Evolutionary conservation across 2,113 vertebrate genomes (phyloP).

Genomic region (Helogale parvula): DNA sequence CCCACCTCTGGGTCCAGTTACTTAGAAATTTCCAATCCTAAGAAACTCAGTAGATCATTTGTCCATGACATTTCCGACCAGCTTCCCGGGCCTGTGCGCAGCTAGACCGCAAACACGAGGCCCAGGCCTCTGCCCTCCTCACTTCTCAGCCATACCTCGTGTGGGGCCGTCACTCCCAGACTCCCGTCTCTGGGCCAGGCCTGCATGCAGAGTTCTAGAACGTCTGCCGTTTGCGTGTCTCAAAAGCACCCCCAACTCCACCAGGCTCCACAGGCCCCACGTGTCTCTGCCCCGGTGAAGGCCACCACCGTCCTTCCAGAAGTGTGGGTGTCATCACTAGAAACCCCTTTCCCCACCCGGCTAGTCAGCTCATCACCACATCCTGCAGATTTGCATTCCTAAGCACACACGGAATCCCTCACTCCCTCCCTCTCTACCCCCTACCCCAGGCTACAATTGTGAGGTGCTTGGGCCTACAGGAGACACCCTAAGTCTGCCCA

Average conservation of each 20-base stretch:
- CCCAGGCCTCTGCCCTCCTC: background rate
- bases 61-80: background rate
- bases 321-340: background rate
- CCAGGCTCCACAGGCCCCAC: background rate
- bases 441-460: background rate
- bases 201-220: background rate
- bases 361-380: background rate
- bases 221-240: background rate
- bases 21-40: background rate
- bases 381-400: background rate
- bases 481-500: background rate
- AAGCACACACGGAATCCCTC: background rate
- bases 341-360: background rate
- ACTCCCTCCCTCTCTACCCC: background rate
- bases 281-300: background rate
- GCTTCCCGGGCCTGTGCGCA: background rate
- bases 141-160: fast-evolving
- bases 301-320: background rate
- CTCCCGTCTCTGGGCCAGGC: background rate
- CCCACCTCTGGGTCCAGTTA: background rate
- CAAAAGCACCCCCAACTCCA: background rate
- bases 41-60: background rate
- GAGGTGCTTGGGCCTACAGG: background rate
- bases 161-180: too few relatives aligned
- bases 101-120: background rate